Conservation (phyloP, 2,888 invertebrate species). For the Himalopsyche anomala region DNA sequence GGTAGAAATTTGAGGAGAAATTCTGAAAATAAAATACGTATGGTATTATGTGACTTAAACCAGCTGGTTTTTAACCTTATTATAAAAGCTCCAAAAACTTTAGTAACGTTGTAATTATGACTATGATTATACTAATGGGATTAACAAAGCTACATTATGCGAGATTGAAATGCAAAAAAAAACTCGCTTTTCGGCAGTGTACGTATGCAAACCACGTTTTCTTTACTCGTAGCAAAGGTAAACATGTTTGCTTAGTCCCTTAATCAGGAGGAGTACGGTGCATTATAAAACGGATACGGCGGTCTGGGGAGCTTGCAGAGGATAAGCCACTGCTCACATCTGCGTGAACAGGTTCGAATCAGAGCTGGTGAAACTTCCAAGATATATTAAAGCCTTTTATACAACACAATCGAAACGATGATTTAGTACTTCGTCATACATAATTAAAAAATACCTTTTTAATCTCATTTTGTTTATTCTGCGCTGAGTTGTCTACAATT, state of each 20-base stretch:
- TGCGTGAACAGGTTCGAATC: background rate
- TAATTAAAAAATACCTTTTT: too few species aligned
- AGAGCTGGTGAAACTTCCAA: background rate
- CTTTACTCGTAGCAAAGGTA: slow-evolving; percentile 1
- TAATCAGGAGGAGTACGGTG: background rate
- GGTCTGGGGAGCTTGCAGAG: background rate
- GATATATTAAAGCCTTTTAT: too few species aligned
- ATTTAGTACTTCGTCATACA: too few species aligned
- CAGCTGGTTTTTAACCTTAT: too few species aligned
- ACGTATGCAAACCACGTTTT: slow-evolving; percentile 26
- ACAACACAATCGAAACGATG: too few species aligned
- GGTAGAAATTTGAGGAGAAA: too few species aligned
- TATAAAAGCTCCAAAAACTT: too few species aligned
- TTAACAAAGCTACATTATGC: background rate
- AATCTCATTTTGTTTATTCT: too few species aligned
- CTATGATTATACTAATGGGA: too few species aligned
- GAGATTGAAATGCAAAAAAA: slow-evolving; percentile 3
- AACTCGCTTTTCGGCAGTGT: background rate
- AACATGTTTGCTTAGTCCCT: slow-evolving; percentile 22
- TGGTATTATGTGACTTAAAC: background rate
- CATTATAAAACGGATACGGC: slow-evolving; percentile 14
- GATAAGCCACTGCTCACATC: background rate
- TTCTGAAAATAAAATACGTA: too few species aligned
- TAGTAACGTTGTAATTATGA: too few species aligned
- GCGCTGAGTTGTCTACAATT: too few species aligned